phyloP scores from a whole-genome alignment of 1,140 invertebrate genomes.

The Drosophila truncata region DNA sequence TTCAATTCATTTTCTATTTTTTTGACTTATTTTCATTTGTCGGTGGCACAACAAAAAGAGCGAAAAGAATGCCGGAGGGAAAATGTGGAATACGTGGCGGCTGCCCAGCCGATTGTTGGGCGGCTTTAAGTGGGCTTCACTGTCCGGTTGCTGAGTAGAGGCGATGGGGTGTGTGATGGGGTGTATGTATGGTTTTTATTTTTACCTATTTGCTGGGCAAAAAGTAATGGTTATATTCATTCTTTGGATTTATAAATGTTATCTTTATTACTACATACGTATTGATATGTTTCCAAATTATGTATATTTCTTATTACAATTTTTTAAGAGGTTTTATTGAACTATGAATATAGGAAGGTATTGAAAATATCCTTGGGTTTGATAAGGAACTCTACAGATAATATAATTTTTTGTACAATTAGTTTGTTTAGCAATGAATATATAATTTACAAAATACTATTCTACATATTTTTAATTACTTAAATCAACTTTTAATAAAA shows the following conservation, averaged over 20 bases:
- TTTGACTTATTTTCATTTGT: slow-evolving; percentile 79
- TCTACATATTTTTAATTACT: no score
- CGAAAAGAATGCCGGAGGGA: slow-evolving; percentile 46
- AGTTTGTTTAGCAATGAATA: no score
- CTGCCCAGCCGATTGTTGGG: slow-evolving; percentile 50
- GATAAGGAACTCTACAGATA: background rate
- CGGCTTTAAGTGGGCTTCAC: slow-evolving; percentile 56
- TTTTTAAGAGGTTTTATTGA: background rate
- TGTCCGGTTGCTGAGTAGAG: slow-evolving; percentile 24
- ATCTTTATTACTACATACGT: background rate
- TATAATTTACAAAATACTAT: no score
- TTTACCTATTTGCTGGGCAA: slow-evolving; percentile 24
- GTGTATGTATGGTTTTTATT: slow-evolving; percentile 17
- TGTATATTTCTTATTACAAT: background rate
- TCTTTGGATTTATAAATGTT: background rate
- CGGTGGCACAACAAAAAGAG: slow-evolving; percentile 56
- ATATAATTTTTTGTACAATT: no score
- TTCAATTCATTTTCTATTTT: slow-evolving; percentile 84
- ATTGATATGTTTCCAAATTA: background rate
- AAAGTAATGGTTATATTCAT: slow-evolving; percentile 2
- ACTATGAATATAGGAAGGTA: no score
- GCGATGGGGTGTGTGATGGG: slow-evolving; percentile 13
- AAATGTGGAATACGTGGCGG: slow-evolving; percentile 46
- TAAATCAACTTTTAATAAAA: no score
- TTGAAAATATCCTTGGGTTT: background rate